Evolutionary conservation across 2,113 vertebrate genomes (phyloP).

Genomic region (Sterna hirundo): DNA sequence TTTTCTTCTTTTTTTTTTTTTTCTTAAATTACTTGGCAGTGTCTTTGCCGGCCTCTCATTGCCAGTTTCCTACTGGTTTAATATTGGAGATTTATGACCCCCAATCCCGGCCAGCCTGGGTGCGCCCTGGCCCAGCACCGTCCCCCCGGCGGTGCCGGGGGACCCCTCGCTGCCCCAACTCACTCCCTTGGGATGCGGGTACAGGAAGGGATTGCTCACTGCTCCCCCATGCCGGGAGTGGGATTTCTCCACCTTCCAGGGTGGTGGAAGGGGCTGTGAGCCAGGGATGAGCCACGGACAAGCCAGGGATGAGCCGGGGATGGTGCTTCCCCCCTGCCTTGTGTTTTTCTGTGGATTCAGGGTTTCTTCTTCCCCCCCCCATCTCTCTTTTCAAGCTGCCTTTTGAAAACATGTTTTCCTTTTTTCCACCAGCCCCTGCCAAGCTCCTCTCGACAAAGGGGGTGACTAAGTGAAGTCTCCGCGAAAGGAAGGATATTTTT

Average conservation of each 20-base stretch:
- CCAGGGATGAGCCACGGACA: rapidly evolving
- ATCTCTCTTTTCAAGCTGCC: background rate
- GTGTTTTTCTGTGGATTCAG: background rate
- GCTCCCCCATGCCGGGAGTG: rapidly evolving
- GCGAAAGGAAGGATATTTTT: slow-evolving; percentile 38
- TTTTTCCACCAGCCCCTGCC: slow-evolving; percentile 72
- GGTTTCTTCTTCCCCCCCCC: background rate
- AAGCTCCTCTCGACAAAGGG: slow-evolving; percentile 72
- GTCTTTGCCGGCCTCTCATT: background rate
- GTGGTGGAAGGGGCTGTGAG: background rate
- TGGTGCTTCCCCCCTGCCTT: background rate
- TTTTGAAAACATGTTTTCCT: slow-evolving; percentile 49
- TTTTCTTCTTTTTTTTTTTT: no score
- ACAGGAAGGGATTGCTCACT: background rate
- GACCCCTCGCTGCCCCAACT: background rate
- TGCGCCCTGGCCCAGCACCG: background rate
- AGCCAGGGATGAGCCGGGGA: rapidly evolving
- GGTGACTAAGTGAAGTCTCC: slow-evolving; percentile 73
- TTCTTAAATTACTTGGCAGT: background rate
- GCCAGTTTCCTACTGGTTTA: slow-evolving; percentile 25
- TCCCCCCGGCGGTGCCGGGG: background rate
- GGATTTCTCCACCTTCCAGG: background rate
- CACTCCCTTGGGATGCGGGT: background rate
- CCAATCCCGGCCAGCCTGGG: background rate
- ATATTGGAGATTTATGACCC: slow-evolving; percentile 48